Base-by-base conservation (phyloP, 2,797 vertebrate genomes). In the Sarcoramphus papa region DNA sequence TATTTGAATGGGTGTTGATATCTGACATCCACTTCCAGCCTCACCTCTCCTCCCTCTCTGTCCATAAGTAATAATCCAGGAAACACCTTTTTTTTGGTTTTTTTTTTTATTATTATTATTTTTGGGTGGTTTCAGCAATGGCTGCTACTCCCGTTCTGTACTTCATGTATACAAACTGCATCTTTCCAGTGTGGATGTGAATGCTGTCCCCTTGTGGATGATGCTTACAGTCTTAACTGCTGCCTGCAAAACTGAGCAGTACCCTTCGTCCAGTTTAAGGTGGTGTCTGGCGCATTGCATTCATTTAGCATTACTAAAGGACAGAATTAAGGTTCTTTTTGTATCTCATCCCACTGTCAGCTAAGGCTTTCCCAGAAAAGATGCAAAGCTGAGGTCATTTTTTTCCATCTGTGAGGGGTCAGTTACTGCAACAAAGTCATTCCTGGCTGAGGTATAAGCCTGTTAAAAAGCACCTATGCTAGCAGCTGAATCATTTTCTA, bases 121-220 rank as follows among this genome's bases (percentile, higher is more conserved):
- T 85, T 59, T 9, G 17, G 28, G 15, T 82, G 56, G 20, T 86
- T 85, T 77, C 82, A 91, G 73, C 88, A 83, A 88, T 90, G 95
- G 89, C 95, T 94, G 86, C 88, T 85, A n/a, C 43, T 76, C 69
- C 78, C 14, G 16, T 82, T 92, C 93, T 78, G 37, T 37, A 96
- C 88, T 91, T 82, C 47, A 4, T 47, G 48, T 74, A 35, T 78
- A 88, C 63, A 78, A 82, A 76, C 62, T 25, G 74, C 35, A n/a
- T 95, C 57, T 83, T 92, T 77, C 33, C 85, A 50, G 54, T 96
- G 50, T 82, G 86, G 84, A 80, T 87, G 92, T 95, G 87, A 94
- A 92, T 96, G 94, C 70, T 92, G 94, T 96, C 96, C 84, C 78
- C 96, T 96, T 93, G 88, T 97, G 96, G 94, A 92, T 94, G 81